A percentile compares a stretch with the other conserved stretches of the same genome.
These are phyloP conservation scores for Phymanthus crucifer DNA, from an alignment of 92 coral and sea anemone species.

Conservation along the genomic window DNA sequence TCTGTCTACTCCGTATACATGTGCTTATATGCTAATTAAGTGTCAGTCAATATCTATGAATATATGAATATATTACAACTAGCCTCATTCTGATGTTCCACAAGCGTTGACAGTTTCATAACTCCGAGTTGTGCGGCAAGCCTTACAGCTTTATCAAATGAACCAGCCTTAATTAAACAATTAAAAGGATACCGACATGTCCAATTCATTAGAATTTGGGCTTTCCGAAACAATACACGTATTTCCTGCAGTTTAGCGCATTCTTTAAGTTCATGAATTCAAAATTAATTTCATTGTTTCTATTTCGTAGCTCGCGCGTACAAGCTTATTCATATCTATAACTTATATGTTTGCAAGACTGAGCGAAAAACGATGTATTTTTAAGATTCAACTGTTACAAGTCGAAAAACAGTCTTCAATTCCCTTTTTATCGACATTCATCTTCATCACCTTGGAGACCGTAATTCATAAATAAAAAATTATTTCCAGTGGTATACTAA, in stretches of 20 bases:
- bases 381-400: neutral
- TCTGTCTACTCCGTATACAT: too few species aligned
- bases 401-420: neutral
- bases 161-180: too few species aligned
- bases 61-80: too few species aligned
- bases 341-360: neutral
- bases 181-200: too few species aligned
- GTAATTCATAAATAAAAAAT: neutral
- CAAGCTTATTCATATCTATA: neutral
- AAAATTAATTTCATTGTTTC: neutral
- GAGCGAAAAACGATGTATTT: neutral
- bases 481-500: neutral
- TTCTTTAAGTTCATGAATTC: neutral
- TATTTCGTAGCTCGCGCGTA: too few species aligned
- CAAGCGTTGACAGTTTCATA: too few species aligned
- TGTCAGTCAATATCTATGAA: too few species aligned
- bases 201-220: neutral
- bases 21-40: too few species aligned
- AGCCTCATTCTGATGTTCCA: neutral
- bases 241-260: neutral
- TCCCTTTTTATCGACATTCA: neutral
- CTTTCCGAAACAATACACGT: neutral
- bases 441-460: neutral
- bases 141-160: neutral
- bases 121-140: neutral